Conservation (phyloP, 2,797 vertebrate species). For the Sebastes vulpes region DNA sequence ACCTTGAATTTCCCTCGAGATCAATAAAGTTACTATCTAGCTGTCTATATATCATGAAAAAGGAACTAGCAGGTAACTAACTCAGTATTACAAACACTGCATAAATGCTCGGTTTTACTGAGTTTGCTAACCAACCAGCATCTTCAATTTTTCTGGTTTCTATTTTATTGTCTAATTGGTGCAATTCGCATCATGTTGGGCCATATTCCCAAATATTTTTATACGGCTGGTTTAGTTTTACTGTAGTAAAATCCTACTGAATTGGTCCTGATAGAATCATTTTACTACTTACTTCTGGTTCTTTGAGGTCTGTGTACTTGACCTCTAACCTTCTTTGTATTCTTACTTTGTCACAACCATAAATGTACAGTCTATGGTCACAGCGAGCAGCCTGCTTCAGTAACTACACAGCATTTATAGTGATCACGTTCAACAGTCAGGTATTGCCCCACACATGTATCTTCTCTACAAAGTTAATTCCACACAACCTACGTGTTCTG, state of each 20-base stretch:
- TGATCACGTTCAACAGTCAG: not conserved
- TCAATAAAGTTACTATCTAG: no score
- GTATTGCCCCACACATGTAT: not conserved
- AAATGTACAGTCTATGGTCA: rapidly evolving
- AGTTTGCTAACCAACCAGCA: not conserved
- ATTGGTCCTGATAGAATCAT: not conserved
- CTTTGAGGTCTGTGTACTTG: not conserved
- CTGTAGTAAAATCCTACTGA: rapidly evolving
- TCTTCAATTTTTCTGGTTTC: rapidly evolving
- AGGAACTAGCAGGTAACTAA: not conserved
- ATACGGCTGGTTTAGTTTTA: not conserved
- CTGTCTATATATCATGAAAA: not conserved
- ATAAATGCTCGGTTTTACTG: not conserved
- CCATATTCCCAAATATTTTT: not conserved
- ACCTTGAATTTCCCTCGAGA: no score
- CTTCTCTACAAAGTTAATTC: no score
- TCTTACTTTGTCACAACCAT: not conserved
- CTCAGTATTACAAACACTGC: not conserved
- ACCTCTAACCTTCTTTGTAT: not conserved
- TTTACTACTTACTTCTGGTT: not conserved
- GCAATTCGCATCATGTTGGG: not conserved
- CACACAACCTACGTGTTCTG: no score
- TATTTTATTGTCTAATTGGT: not conserved
- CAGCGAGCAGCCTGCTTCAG: not conserved
- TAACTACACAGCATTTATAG: not conserved